Evolutionary conservation across 1,140 invertebrate species (phyloP).

Genomic region (Pygmarrhopalites habei): DNA sequence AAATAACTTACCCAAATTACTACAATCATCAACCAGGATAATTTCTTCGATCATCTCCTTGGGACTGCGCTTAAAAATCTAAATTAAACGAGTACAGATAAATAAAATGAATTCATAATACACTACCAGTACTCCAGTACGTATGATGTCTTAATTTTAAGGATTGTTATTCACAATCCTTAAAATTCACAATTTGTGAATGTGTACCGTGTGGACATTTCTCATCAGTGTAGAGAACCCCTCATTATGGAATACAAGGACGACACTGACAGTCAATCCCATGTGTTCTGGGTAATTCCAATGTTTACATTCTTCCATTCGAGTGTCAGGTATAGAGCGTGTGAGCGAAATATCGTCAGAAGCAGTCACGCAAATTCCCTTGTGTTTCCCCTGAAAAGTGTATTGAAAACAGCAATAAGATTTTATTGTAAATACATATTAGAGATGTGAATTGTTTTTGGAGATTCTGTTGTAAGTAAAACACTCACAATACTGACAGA

Average conservation of each 20-base stretch:
- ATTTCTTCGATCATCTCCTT: conserved; percentile 85
- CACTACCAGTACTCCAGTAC: no score
- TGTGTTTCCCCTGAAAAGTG: conserved; percentile 85
- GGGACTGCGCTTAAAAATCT: conserved; percentile 83
- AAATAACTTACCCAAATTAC: conserved; percentile 56
- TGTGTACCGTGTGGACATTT: conserved; percentile 71
- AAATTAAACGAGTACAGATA: no score
- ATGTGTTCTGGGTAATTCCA: conserved; percentile 89
- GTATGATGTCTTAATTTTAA: no score
- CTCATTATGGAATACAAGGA: conserved; percentile 97
- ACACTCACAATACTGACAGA: conserved; percentile 70
- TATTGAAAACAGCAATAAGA: no score
- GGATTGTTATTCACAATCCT: no score
- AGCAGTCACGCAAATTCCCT: conserved; percentile 93
- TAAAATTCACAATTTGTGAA: neutral
- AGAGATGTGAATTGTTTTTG: no score
- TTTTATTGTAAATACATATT: no score
- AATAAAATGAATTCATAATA: no score
- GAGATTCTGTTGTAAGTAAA: no score
- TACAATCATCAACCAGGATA: conserved; percentile 95
- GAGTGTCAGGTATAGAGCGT: conserved; percentile 75
- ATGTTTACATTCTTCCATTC: conserved; percentile 82
- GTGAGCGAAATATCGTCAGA: conserved; percentile 83
- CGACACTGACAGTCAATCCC: conserved; percentile 77
- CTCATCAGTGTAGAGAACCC: conserved; percentile 89